These are phyloP conservation scores for Natator depressus DNA, from an alignment of 2,113 vertebrate genomes.

Conservation along the genomic window DNA sequence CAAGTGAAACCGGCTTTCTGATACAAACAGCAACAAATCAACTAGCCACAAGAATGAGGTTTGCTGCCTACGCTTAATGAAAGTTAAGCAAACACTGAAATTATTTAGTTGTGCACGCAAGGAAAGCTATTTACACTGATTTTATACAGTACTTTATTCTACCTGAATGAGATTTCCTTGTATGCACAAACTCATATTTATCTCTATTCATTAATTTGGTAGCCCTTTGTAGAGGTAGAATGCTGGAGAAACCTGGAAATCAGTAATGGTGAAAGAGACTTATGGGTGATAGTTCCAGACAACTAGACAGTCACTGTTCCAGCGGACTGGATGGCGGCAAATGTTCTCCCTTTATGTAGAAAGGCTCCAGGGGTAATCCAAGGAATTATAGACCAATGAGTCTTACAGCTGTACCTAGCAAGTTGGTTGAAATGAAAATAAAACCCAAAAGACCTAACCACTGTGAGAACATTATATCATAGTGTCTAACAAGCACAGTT, in stretches of 20 bases:
- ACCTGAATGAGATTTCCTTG: not conserved
- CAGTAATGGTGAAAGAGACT: not conserved
- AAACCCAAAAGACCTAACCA: not conserved
- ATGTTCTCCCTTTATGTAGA: fast-evolving
- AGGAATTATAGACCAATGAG: not conserved
- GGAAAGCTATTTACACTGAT: not conserved
- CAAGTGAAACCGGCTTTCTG: fast-evolving
- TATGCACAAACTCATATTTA: not conserved
- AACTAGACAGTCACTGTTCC: not conserved
- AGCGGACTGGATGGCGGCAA: not conserved
- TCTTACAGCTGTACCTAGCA: not conserved
- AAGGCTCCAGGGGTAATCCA: not conserved
- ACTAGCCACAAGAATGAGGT: not conserved
- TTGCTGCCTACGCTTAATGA: not conserved
- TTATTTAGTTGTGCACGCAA: not conserved
- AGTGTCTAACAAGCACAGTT: not conserved
- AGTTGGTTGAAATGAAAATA: not conserved
- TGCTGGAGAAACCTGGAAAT: not conserved
- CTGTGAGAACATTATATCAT: not conserved
- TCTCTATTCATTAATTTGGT: not conserved
- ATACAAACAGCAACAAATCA: not conserved
- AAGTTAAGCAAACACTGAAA: not conserved
- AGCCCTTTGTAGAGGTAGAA: not conserved
- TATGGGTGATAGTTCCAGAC: fast-evolving
- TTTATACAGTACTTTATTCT: not conserved